phyloP scores from a whole-genome alignment of 2,888 invertebrate genomes.

The Alcis repandata region DNA sequence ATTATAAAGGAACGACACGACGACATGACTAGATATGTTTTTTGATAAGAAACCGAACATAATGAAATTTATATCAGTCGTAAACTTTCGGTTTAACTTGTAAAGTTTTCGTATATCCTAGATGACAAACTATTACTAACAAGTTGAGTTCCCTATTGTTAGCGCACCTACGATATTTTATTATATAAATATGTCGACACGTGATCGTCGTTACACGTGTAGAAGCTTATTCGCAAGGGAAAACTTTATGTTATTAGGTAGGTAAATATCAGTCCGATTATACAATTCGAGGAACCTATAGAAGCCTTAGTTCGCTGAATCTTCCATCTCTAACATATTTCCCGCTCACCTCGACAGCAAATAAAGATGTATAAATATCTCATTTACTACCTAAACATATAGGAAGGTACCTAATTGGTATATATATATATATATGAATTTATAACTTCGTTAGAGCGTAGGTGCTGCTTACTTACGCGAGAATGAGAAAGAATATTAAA shows the following conservation, averaged over 20 bases:
- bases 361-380: not conserved
- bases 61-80: no score
- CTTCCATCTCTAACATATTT: not conserved
- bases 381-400: not conserved
- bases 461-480: no score
- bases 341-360: not conserved
- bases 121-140: not conserved
- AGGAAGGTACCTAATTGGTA: no score
- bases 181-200: no score
- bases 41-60: not conserved
- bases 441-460: no score
- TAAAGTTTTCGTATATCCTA: no score
- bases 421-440: no score
- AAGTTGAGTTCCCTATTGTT: not conserved
- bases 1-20: no score
- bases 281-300: not conserved
- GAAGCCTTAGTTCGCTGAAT: not conserved
- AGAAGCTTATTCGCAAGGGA: not conserved
- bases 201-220: not conserved
- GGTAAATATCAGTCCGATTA: not conserved
- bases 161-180: no score
- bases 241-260: conserved; percentile 2
- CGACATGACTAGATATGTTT: no score
- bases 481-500: no score
- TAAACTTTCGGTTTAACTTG: no score